A percentile compares a stretch with the other conserved stretches of the same genome.
phyloP scores from a whole-genome alignment of 2,113 vertebrate genomes.

The Thinocorus orbignyianus region DNA sequence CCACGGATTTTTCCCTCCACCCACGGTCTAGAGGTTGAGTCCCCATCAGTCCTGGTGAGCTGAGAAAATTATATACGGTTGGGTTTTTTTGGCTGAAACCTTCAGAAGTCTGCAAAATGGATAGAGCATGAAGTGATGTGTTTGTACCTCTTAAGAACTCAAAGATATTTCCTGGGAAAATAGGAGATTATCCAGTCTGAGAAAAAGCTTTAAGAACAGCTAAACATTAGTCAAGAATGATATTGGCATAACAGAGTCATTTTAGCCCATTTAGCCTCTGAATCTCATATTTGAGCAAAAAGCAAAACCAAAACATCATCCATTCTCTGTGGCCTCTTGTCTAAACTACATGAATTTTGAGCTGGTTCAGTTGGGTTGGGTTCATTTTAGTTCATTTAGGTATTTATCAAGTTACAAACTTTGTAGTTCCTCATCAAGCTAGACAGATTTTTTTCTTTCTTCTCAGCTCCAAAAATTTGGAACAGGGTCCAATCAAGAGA shows the following conservation, averaged over 20 bases:
- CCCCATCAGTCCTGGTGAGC: background rate
- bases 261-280: background rate
- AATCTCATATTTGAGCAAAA: background rate
- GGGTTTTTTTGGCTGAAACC: background rate
- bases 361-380: background rate
- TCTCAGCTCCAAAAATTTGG: background rate
- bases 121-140: background rate
- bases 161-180: background rate
- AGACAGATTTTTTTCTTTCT: background rate
- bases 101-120: background rate
- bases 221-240: background rate
- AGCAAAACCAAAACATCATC: background rate
- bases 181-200: background rate
- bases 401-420: background rate
- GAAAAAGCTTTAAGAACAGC: background rate
- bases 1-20: background rate
- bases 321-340: background rate
- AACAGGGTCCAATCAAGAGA: background rate
- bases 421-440: background rate
- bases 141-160: rapidly evolving
- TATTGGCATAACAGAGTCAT: rapidly evolving
- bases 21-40: no score
- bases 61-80: background rate
- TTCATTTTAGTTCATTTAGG: background rate
- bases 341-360: background rate